Conservation (phyloP, 2,113 vertebrate species). For the Myotis brandtii region DNA sequence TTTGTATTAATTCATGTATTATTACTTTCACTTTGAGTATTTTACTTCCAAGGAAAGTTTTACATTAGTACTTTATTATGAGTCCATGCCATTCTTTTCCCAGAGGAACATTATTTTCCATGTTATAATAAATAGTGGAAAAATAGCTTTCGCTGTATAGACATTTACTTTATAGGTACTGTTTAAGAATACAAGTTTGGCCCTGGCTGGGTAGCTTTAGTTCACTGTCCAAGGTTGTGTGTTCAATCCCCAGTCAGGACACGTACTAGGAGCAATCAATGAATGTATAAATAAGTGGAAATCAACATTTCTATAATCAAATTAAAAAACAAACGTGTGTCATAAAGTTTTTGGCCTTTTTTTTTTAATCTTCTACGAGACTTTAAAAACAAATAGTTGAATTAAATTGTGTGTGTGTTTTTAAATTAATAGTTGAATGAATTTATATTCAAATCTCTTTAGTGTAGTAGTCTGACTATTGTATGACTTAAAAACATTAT, state of each 20-base stretch:
- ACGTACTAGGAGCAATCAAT: not conserved
- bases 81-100: constrained; percentile 14
- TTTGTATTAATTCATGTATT: constrained; percentile 11
- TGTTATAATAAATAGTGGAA: not conserved
- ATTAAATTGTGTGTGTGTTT: not conserved
- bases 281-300: not conserved
- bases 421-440: constrained; percentile 42
- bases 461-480: constrained; percentile 27
- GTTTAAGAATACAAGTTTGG: constrained; percentile 39
- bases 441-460: constrained; percentile 52
- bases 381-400: constrained; percentile 32
- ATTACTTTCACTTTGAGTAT: constrained; percentile 39
- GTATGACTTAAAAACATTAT: constrained; percentile 71
- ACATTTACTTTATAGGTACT: constrained; percentile 16
- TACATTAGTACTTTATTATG: constrained; percentile 35
- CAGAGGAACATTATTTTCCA: not conserved
- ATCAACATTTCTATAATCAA: not conserved
- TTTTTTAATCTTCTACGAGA: constrained; percentile 24
- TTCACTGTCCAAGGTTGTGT: not conserved
- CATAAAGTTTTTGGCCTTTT: constrained; percentile 47
- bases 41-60: constrained; percentile 45
- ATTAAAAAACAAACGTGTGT: not conserved
- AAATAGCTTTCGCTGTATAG: constrained; percentile 36
- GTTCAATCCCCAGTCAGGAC: not conserved
- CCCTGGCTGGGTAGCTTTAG: not conserved